A percentile compares a stretch with the other conserved stretches of the same genome.
These are phyloP conservation scores for Dermolepida albohirtum DNA, from an alignment of 2,888 invertebrate genomes.

Conservation along the genomic window DNA sequence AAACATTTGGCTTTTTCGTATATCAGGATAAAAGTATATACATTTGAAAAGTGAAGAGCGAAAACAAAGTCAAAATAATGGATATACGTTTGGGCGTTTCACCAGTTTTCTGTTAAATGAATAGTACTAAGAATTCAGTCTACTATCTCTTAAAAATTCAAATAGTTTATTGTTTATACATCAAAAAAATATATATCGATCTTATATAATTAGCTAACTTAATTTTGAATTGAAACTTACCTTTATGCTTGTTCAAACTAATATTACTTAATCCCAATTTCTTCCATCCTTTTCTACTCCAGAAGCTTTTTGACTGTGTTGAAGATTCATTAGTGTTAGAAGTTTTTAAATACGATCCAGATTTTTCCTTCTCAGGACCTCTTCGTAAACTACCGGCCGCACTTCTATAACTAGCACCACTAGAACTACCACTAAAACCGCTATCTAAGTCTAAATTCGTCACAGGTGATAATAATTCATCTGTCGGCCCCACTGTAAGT, in stretches of 20 bases:
- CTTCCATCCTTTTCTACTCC: constrained; percentile 84
- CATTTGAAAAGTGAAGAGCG: no score
- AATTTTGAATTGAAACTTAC: constrained; percentile 67
- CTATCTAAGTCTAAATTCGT: constrained; percentile 77
- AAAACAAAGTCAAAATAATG: no score
- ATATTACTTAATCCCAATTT: constrained; percentile 80
- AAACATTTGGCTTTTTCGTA: no score
- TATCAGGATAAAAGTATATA: no score
- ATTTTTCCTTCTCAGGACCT: constrained; percentile 62
- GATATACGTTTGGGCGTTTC: no score
- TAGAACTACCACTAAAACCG: constrained; percentile 86
- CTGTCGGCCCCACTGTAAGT: constrained; percentile 76
- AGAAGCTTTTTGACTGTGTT: constrained; percentile 68
- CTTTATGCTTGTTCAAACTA: constrained; percentile 75
- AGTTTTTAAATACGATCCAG: constrained; percentile 49
- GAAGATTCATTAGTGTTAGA: constrained; percentile 48
- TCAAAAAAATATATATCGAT: not conserved
- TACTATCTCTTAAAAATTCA: no score
- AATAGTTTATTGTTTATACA: no score
- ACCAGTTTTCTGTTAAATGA: no score
- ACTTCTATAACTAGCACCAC: constrained; percentile 79
- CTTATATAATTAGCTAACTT: not conserved
- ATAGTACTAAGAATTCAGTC: no score
- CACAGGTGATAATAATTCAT: constrained; percentile 78
- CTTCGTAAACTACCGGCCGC: constrained; percentile 74